These are phyloP conservation scores for Rana temporaria DNA, from an alignment of 2,113 vertebrate species.

Conservation along the genomic window DNA sequence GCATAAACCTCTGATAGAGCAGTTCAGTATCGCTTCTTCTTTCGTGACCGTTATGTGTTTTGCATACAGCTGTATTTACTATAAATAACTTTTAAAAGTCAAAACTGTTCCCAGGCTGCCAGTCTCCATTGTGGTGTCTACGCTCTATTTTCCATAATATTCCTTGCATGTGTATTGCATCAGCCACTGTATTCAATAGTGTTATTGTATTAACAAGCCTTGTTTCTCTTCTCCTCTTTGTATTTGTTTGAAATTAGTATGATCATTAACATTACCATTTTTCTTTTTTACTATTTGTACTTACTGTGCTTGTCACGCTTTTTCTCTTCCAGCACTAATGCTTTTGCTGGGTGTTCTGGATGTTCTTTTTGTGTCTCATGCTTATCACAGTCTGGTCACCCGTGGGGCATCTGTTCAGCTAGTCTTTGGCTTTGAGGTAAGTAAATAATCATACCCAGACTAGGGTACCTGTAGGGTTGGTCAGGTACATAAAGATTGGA, in stretches of 20 bases:
- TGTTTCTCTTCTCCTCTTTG: background rate
- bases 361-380: conserved; percentile 91
- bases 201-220: background rate
- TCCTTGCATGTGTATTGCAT: background rate
- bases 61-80: conserved; percentile 49
- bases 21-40: conserved; percentile 43
- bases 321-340: conserved; percentile 79
- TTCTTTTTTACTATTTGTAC: too few species aligned
- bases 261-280: too few species aligned
- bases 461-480: too few species aligned
- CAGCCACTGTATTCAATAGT: background rate
- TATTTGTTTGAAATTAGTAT: background rate
- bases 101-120: background rate
- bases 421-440: conserved; percentile 95
- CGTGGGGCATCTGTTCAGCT: conserved; percentile 94
- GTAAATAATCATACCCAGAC: background rate
- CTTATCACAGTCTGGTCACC: conserved; percentile 93
- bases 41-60: background rate
- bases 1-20: background rate
- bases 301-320: background rate
- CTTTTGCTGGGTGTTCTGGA: conserved; percentile 85
- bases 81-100: background rate
- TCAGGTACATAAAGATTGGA: too few species aligned
- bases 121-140: background rate
- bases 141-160: background rate